These are phyloP conservation scores for Marisa cornuarietis DNA, from an alignment of 1,140 invertebrate species.

Conservation along the genomic window DNA sequence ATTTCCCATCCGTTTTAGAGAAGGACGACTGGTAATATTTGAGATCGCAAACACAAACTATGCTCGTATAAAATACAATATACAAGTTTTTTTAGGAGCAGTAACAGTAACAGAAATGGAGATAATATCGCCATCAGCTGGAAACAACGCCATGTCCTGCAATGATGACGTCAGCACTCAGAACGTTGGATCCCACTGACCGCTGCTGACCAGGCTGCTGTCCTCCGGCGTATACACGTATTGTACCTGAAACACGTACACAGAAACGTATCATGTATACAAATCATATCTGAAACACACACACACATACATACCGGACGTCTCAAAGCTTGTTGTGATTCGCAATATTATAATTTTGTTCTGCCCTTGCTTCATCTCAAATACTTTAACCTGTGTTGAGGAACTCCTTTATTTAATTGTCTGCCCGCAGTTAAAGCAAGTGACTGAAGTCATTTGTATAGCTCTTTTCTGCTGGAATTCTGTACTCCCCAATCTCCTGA, in stretches of 20 bases:
- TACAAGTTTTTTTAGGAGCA: too few relatives aligned
- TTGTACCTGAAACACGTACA: constrained; percentile 39
- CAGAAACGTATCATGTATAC: neutral
- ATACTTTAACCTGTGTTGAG: neutral
- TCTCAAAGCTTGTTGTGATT: neutral
- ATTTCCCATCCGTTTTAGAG: too few relatives aligned
- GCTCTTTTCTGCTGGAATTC: neutral
- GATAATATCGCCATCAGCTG: neutral
- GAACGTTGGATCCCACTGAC: constrained; percentile 46
- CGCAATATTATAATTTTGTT: neutral
- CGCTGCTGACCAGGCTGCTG: constrained; percentile 58
- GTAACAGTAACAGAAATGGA: too few relatives aligned
- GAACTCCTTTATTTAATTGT: too few relatives aligned
- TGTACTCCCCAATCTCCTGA: too few relatives aligned
- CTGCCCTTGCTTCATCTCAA: neutral
- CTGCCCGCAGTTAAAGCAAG: neutral
- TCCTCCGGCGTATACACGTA: constrained; percentile 57
- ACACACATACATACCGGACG: too few relatives aligned
- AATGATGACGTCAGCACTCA: constrained; percentile 24
- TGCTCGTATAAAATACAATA: too few relatives aligned
- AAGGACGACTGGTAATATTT: too few relatives aligned
- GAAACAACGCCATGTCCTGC: neutral
- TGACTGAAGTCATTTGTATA: neutral
- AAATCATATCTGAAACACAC: neutral
- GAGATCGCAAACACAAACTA: too few relatives aligned